Conservation (phyloP, 2,113 vertebrate genomes). For the Psittacus erithacus region DNA sequence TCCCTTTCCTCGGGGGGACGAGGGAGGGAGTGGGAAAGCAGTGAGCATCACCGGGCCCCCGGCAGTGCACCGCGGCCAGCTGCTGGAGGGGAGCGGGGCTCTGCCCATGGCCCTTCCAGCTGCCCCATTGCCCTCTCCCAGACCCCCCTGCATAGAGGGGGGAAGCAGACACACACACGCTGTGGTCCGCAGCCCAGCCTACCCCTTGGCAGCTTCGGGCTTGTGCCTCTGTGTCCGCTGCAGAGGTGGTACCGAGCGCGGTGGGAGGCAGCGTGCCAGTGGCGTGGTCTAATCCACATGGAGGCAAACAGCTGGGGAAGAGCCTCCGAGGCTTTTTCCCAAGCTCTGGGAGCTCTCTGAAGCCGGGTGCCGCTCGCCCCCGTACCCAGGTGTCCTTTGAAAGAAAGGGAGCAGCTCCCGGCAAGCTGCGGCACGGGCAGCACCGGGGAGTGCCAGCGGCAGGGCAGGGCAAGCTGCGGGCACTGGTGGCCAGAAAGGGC, state of each 20-base stretch:
- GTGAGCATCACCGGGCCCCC: background rate
- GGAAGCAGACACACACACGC: background rate
- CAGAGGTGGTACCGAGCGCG: background rate
- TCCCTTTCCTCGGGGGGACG: background rate
- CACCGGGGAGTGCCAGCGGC: background rate
- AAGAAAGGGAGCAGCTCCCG: background rate
- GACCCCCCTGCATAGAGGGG: rapidly evolving
- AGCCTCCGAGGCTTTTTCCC: slow-evolving; percentile 27
- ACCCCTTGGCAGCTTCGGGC: background rate
- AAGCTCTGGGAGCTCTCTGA: background rate
- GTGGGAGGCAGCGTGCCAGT: background rate
- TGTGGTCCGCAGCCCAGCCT: rapidly evolving
- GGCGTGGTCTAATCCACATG: rapidly evolving
- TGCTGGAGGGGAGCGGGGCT: background rate
- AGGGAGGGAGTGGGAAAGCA: slow-evolving; percentile 1
- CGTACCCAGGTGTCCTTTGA: slow-evolving; percentile 30
- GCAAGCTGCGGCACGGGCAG: background rate
- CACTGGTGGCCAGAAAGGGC: background rate
- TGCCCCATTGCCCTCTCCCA: background rate
- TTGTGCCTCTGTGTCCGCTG: background rate
- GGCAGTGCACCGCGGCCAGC: background rate
- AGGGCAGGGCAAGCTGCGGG: background rate
- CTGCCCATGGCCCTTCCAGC: background rate
- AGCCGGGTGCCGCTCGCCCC: background rate
- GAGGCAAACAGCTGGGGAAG: slow-evolving; percentile 6